Evolutionary conservation across 2,888 invertebrate species (phyloP).

Genomic region (Adelognathus sp.): DNA sequence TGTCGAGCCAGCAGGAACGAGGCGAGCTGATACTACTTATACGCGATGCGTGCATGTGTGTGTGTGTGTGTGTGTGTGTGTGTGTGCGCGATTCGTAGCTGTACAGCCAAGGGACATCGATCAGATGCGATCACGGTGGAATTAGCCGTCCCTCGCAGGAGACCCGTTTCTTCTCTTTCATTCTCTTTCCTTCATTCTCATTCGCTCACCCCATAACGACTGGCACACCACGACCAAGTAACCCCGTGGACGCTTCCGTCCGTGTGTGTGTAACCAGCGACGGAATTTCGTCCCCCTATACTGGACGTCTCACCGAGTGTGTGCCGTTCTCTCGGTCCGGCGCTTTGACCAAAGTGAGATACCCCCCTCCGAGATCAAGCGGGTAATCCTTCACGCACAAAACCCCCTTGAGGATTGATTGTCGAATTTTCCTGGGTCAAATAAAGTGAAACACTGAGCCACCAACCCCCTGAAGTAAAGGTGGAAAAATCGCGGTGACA

Average conservation of each 20-base stretch:
- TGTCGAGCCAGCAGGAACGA: slow-evolving; percentile 45
- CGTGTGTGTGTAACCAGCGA: slow-evolving; percentile 49
- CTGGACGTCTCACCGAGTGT: slow-evolving; percentile 5
- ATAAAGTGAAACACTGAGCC: not conserved
- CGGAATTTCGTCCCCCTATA: slow-evolving; percentile 43
- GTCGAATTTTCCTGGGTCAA: slow-evolving; percentile 40
- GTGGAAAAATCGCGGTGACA: no score
- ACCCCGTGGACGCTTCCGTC: slow-evolving; percentile 25
- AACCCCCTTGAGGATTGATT: slow-evolving; percentile 47
- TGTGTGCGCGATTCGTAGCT: not conserved
- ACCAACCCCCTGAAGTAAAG: not conserved
- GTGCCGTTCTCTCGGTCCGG: slow-evolving; percentile 14
- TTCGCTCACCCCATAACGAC: slow-evolving; percentile 58
- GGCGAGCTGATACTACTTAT: slow-evolving; percentile 41
- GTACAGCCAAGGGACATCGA: slow-evolving; percentile 77
- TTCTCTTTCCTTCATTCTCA: slow-evolving; percentile 60
- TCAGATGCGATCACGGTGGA: slow-evolving; percentile 79
- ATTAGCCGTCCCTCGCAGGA: slow-evolving; percentile 80
- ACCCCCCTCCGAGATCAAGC: slow-evolving; percentile 45
- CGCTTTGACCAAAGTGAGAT: slow-evolving; percentile 20
- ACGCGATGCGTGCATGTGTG: not conserved
- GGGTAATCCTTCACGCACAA: slow-evolving; percentile 47
- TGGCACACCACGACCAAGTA: slow-evolving; percentile 51
- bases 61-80: not conserved
- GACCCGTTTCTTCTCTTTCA: slow-evolving; percentile 71